These are phyloP conservation scores for Graptemys geographica DNA, from an alignment of 2,797 vertebrate genomes.

Conservation along the genomic window DNA sequence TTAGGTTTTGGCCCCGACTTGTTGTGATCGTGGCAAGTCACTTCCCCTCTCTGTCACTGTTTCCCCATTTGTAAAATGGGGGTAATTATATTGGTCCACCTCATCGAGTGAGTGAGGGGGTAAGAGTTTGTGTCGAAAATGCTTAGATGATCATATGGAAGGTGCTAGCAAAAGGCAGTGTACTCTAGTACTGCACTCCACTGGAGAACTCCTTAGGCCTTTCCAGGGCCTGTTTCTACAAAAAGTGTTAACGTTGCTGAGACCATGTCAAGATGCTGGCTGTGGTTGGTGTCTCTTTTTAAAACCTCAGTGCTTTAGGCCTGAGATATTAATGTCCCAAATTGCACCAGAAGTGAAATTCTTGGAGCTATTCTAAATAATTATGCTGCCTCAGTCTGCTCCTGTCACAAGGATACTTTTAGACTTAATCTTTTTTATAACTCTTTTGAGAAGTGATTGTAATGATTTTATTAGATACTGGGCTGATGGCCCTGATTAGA, in stretches of 20 bases:
- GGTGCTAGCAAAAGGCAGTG: background rate
- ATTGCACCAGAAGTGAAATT: constrained; percentile 33
- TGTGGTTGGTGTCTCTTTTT: constrained; percentile 25
- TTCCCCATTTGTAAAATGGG: constrained; percentile 9
- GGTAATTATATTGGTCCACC: constrained; percentile 1
- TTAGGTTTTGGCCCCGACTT: background rate
- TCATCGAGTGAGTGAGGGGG: background rate
- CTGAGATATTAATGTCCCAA: constrained; percentile 33
- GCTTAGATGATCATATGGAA: constrained; percentile 7
- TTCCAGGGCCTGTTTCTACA: constrained; percentile 25
- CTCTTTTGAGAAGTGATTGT: background rate
- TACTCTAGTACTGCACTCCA: background rate
- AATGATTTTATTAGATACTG: background rate
- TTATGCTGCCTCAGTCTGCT: background rate
- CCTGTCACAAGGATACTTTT: background rate
- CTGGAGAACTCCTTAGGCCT: constrained; percentile 29
- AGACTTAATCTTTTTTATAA: background rate
- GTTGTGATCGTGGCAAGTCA: background rate
- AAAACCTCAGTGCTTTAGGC: constrained; percentile 45
- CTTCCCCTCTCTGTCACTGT: background rate
- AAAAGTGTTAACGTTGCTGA: background rate
- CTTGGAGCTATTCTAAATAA: constrained; percentile 9
- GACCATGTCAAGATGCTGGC: constrained; percentile 42
- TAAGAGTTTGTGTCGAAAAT: constrained; percentile 39
- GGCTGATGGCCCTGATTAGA: background rate